Evolutionary conservation across 2,888 invertebrate genomes (phyloP).

Genomic region (Brachyopa scutellaris): DNA sequence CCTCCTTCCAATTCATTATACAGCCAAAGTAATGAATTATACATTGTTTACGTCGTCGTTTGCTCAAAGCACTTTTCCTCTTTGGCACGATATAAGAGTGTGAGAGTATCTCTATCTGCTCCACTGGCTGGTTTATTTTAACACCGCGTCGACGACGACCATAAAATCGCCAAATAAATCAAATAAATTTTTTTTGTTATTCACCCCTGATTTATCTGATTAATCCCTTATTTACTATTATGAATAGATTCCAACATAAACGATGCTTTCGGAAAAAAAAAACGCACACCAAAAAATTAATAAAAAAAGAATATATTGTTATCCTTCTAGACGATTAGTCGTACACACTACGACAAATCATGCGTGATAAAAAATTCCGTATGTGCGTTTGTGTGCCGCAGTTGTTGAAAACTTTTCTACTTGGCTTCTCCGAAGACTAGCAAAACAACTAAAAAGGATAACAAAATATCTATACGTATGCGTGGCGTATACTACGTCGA

Average conservation of each 20-base stretch:
- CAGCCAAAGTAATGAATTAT: slow-evolving; percentile 47
- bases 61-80: slow-evolving; percentile 36
- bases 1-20: slow-evolving; percentile 16
- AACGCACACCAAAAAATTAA: background rate
- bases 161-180: slow-evolving; percentile 69
- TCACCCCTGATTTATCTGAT: slow-evolving; percentile 69
- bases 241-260: slow-evolving; percentile 61
- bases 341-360: slow-evolving; percentile 51
- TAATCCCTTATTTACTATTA: slow-evolving; percentile 71
- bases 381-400: background rate
- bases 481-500: slow-evolving; percentile 10
- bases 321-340: slow-evolving; percentile 62
- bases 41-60: slow-evolving; percentile 61
- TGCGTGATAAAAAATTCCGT: slow-evolving; percentile 47
- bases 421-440: background rate
- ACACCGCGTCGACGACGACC: slow-evolving; percentile 18
- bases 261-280: slow-evolving; percentile 34
- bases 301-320: slow-evolving; percentile 27
- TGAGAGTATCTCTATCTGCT: background rate
- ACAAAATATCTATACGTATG: background rate
- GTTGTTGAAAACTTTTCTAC: slow-evolving; percentile 37
- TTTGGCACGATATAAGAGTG: no score
- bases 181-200: slow-evolving; percentile 49
- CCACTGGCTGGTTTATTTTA: slow-evolving; percentile 24
- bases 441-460: slow-evolving; percentile 6